A percentile compares a stretch with the other conserved stretches of the same genome.
phyloP scores from a whole-genome alignment of 2,113 vertebrate genomes.

The Condylura cristata region DNA sequence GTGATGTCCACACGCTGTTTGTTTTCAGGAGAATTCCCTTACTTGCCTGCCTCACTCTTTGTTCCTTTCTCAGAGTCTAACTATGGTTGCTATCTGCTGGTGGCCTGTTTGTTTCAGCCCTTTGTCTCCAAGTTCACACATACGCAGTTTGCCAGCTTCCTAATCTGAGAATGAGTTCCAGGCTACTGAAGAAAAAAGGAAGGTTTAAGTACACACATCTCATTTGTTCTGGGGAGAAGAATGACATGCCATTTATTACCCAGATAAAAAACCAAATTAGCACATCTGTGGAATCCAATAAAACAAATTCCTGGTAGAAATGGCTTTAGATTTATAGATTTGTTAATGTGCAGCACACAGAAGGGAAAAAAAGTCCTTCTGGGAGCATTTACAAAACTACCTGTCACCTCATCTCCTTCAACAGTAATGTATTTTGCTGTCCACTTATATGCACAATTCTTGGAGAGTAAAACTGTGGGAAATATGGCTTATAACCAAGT shows the following conservation, averaged over 20 bases:
- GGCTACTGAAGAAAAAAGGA: not conserved
- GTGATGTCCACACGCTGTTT: not conserved
- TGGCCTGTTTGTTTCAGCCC: not conserved
- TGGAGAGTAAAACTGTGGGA: not conserved
- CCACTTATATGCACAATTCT: not conserved
- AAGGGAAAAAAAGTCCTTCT: slow-evolving; percentile 14
- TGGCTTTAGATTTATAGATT: slow-evolving; percentile 40
- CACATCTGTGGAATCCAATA: not conserved
- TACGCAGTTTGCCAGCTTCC: not conserved
- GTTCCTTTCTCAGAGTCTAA: not conserved
- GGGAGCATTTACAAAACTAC: slow-evolving; percentile 54
- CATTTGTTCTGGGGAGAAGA: not conserved
- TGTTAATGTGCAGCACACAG: slow-evolving; percentile 1
- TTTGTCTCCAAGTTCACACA: not conserved
- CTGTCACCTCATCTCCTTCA: not conserved
- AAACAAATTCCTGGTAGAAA: slow-evolving; percentile 58
- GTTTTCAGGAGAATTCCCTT: not conserved
- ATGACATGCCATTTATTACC: slow-evolving; percentile 51
- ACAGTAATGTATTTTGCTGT: slow-evolving; percentile 6
- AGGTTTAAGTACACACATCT: not conserved
- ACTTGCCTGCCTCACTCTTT: not conserved
- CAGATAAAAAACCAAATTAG: slow-evolving; percentile 63
- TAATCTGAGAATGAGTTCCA: slow-evolving; percentile 13
- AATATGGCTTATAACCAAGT: not conserved
- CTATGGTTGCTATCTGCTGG: not conserved